Percentiles rank a stretch among this genome's conserved stretches.
Conservation (phyloP, 2,797 vertebrate genomes). For the Microctenopoma stevenorrisi region DNA sequence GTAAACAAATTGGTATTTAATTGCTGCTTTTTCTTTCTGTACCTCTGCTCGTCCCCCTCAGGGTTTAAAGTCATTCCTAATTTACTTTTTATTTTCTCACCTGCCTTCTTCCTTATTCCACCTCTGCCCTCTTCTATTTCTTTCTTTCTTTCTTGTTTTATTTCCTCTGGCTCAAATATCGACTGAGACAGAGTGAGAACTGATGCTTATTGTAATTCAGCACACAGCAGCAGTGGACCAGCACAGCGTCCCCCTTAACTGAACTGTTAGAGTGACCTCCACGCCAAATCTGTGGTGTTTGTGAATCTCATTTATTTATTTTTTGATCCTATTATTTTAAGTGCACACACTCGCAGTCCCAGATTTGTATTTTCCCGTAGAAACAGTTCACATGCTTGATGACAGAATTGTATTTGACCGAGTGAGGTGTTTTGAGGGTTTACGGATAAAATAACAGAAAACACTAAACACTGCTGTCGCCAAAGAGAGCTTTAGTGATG, state of each 20-base stretch:
- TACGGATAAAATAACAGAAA: background rate
- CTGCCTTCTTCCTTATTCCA: constrained; percentile 1
- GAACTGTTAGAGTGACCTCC: constrained; percentile 35
- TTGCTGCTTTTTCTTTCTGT: background rate
- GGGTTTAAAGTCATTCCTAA: constrained; percentile 11
- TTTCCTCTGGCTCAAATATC: constrained; percentile 31
- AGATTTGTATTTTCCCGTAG: background rate
- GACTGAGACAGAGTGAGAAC: constrained; percentile 31
- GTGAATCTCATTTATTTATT: constrained; percentile 5
- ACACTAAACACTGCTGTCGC: background rate
- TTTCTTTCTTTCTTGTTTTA: background rate
- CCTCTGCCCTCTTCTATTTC: background rate
- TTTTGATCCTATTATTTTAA: background rate
- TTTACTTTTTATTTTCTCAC: constrained; percentile 21
- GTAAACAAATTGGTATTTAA: constrained; percentile 10
- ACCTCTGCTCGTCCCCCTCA: background rate
- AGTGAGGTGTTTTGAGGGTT: background rate
- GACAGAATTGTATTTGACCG: background rate
- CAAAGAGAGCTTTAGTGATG: background rate
- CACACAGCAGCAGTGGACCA: constrained; percentile 20
- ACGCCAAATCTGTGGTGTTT: background rate
- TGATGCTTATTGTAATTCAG: constrained; percentile 59
- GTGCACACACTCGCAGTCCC: background rate
- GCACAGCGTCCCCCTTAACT: constrained; percentile 8
- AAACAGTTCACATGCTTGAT: background rate